Evolutionary conservation across 2,797 vertebrate genomes (phyloP).

Genomic region (Zenarchopterus dispar): DNA sequence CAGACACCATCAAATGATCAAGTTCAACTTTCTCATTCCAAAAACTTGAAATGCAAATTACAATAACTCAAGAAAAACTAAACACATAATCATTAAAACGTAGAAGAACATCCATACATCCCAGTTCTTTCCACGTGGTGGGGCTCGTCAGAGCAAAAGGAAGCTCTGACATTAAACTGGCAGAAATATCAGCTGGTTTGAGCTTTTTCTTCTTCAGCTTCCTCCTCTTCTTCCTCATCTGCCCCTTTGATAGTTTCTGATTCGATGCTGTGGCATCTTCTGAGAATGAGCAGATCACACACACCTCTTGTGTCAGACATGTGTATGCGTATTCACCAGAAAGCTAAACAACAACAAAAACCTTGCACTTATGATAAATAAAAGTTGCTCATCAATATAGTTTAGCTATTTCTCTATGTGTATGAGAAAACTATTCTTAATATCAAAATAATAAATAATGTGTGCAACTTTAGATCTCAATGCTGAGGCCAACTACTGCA

Average conservation of each 20-base stretch:
- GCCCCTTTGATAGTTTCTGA: constrained; percentile 49
- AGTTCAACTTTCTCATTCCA: too few species aligned
- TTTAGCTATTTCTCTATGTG: too few species aligned
- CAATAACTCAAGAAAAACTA: background rate
- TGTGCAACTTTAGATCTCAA: background rate
- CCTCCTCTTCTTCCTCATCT: constrained; percentile 51
- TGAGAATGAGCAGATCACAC: background rate
- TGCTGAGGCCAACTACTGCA: too few species aligned
- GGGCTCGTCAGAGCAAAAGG: constrained; percentile 83
- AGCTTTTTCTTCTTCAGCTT: constrained; percentile 56
- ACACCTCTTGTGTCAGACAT: background rate
- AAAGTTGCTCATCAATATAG: too few species aligned
- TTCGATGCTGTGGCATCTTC: constrained; percentile 24
- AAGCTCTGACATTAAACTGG: constrained; percentile 82
- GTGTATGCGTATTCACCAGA: too few species aligned
- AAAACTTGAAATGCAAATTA: background rate
- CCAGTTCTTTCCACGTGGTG: constrained; percentile 83
- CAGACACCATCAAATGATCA: background rate
- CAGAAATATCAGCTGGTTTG: constrained; percentile 12
- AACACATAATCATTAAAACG: background rate
- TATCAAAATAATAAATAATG: background rate
- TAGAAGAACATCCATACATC: constrained; percentile 78
- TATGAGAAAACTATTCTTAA: too few species aligned
- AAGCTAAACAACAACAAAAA: too few species aligned
- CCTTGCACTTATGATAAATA: too few species aligned